Base-by-base conservation (phyloP, 2,797 vertebrate genomes). In the Esox lucius region DNA sequence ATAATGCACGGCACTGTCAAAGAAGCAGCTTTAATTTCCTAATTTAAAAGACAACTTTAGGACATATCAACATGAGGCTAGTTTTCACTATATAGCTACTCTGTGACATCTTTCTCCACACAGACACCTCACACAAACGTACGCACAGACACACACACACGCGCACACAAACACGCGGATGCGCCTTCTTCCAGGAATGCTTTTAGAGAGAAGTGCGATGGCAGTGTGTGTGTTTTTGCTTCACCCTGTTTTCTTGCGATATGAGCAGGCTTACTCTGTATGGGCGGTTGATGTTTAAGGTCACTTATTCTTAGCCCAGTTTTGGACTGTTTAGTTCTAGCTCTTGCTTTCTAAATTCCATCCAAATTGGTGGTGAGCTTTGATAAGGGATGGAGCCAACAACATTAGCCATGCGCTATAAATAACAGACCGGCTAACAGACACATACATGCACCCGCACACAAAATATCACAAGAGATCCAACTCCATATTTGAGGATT, bases 271-370 rank as follows among this genome's bases (percentile, higher is more conserved):
- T 83, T 88, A 82, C 83, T 73, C 77, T 75, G 48, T 74, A 73
- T 86, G 83, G 89, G 75, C 78, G 80, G 85, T 88, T 85, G 82
- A 78, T 88, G 82, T 88, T 89, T 89, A 87, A 91, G 89, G 87
- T 91, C 87, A 86, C 75, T 87, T 94, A 93, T 94, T 93, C 84
- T 92, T 93, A 92, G 91, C 22, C 78, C 72, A 72, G 87, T 88
- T 68, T 87, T 83, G 79, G 83, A 90, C 83, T 87, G 90, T 89
- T 91, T 89, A 85, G 86, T 82, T 91, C 90, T 76, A 87, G 87
- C 82, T 86, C 76, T 87, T 92, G 90, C 90, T 93, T 91, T 93
- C 91, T 90, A 89, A 93, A 94, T 95, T 93, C 92, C 93, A 89
- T 76, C 66, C 87, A 94, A 93, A 95, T 93, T 92, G 87, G 85